Evolutionary conservation across 2,888 invertebrate species (phyloP).

Genomic region (Synanthedon myopaeformis): DNA sequence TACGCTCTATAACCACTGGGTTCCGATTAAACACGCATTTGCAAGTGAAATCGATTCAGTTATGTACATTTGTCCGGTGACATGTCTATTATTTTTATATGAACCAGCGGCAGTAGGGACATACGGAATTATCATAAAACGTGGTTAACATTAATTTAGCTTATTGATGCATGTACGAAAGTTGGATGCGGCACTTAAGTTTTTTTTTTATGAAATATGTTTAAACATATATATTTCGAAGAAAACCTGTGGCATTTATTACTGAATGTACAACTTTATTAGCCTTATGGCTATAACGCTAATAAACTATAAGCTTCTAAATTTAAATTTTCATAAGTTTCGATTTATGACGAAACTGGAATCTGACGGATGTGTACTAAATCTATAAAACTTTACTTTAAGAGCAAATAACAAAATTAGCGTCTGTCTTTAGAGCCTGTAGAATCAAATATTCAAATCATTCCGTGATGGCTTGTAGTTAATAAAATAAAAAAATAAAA

Average conservation of each 20-base stretch:
- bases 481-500: not conserved
- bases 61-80: conserved; percentile 24
- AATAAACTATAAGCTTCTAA: too few relatives aligned
- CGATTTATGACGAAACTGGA: too few relatives aligned
- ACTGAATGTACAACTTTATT: too few relatives aligned
- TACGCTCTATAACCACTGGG: conserved; percentile 15
- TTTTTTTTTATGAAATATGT: too few relatives aligned
- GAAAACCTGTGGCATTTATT: too few relatives aligned
- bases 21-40: conserved; percentile 26
- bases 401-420: too few relatives aligned
- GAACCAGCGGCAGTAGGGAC: conserved; percentile 23
- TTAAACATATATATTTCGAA: too few relatives aligned
- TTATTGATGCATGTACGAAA: conserved; percentile 23
- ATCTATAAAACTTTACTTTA: too few relatives aligned
- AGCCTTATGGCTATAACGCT: too few relatives aligned
- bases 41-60: conserved; percentile 37
- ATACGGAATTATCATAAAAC: conserved; percentile 34
- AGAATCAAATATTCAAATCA: not conserved
- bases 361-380: too few relatives aligned
- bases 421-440: not conserved
- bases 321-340: too few relatives aligned
- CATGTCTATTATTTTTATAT: conserved; percentile 42
- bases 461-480: not conserved
- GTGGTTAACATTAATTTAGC: conserved; percentile 38
- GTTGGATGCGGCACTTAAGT: conserved; percentile 4